Conservation (phyloP, 2,888 invertebrate species). For the Oligia fasciuncula region DNA sequence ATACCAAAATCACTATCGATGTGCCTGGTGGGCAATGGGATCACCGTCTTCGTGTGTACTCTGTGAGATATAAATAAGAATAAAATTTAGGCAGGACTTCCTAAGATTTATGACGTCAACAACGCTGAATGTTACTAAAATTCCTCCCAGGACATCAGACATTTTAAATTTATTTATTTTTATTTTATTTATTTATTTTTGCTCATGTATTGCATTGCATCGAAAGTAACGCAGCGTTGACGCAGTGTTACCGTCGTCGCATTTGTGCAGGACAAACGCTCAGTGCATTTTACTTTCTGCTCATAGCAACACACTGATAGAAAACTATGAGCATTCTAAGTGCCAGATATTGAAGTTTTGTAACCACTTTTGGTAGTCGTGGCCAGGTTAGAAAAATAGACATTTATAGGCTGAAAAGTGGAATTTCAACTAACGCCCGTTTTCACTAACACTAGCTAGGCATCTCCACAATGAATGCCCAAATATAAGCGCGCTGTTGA, state of each 20-base stretch:
- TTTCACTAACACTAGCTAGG: neutral
- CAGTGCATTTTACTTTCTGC: neutral
- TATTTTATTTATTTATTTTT: no score
- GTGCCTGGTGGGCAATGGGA: constrained; percentile 41
- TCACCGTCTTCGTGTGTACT: constrained; percentile 50
- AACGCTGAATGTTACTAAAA: constrained; percentile 10
- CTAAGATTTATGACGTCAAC: neutral
- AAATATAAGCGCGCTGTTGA: neutral
- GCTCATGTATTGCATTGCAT: neutral
- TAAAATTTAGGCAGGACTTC: constrained; percentile 26
- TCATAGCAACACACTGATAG: neutral
- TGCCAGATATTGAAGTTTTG: neutral
- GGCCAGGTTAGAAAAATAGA: neutral
- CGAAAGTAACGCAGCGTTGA: neutral
- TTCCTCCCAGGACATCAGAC: neutral
- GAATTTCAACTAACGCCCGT: neutral
- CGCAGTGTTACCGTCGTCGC: neutral
- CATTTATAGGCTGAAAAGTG: neutral
- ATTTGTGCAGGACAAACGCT: neutral
- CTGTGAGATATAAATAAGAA: constrained; percentile 61
- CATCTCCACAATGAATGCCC: neutral
- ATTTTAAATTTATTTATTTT: neutral
- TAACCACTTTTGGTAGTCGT: neutral
- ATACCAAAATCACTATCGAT: constrained; percentile 49
- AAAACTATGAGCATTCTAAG: neutral